Conservation (phyloP, 2,113 vertebrate species). For the Leucosticte australis region DNA sequence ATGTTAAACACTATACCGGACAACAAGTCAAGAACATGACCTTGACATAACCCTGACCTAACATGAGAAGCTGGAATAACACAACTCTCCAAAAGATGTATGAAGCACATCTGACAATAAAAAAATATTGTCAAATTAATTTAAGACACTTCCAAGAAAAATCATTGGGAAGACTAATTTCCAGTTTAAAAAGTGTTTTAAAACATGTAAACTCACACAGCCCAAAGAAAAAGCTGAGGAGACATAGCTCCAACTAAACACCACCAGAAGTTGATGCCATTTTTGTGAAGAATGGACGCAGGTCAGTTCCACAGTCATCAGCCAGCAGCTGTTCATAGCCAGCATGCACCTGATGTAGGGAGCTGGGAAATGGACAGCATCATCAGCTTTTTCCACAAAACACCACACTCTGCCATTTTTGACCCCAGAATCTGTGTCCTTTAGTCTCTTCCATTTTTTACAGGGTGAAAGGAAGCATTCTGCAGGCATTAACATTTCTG, state of each 20-base stretch:
- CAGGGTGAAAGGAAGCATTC: neutral
- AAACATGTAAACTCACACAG: neutral
- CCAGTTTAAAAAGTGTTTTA: neutral
- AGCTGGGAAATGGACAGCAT: neutral
- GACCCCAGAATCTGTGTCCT: neutral
- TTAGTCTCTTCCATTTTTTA: neutral
- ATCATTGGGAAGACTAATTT: neutral
- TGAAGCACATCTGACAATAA: neutral
- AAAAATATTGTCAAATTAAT: neutral
- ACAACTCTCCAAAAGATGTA: neutral
- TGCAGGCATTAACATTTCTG: neutral
- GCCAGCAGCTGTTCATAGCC: neutral
- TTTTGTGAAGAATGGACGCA: neutral
- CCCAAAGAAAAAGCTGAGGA: neutral
- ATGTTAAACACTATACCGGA: neutral
- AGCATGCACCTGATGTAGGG: neutral
- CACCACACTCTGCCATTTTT: neutral
- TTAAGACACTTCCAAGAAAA: neutral
- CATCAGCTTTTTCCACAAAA: neutral
- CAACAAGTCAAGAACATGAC: neutral
- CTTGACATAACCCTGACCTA: neutral
- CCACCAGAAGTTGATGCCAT: rapidly evolving
- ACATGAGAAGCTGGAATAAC: neutral
- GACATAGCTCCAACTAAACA: neutral
- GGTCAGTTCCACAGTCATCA: neutral